A percentile compares a stretch with the other conserved stretches of the same genome.
Evolutionary conservation across 2,113 vertebrate species (phyloP).

Genomic region (Dermatemys mawii): DNA sequence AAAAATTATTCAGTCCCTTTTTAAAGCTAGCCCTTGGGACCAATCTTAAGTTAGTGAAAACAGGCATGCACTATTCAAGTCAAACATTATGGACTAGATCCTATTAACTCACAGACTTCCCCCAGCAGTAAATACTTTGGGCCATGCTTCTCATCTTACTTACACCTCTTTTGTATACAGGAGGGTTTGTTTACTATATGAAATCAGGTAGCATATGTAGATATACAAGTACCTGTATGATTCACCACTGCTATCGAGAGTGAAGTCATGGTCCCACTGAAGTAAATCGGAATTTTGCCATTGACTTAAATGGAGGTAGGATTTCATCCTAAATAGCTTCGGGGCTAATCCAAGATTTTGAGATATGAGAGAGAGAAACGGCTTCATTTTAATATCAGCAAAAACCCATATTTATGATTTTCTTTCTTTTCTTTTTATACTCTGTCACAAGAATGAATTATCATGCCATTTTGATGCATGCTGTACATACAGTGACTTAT

Average conservation of each 20-base stretch:
- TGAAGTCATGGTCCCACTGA: background rate
- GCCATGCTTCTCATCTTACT: background rate
- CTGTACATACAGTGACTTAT: background rate
- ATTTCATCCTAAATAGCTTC: background rate
- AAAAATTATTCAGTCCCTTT: background rate
- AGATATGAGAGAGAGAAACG: background rate
- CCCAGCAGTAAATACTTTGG: background rate
- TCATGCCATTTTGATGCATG: background rate
- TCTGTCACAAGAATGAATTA: background rate
- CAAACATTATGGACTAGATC: background rate
- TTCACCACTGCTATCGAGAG: background rate
- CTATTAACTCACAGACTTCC: background rate
- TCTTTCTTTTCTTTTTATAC: background rate
- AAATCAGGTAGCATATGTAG: background rate
- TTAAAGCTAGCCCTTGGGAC: background rate
- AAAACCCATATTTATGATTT: background rate
- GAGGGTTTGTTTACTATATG: background rate
- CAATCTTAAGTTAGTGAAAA: background rate
- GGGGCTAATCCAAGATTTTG: background rate
- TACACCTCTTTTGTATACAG: background rate
- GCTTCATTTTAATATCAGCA: background rate
- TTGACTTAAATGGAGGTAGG: background rate
- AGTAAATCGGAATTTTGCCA: background rate
- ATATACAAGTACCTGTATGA: background rate
- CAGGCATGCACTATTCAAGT: fast-evolving